Conservation (phyloP, 2,797 vertebrate genomes). For the Aldrovandia affinis region DNA sequence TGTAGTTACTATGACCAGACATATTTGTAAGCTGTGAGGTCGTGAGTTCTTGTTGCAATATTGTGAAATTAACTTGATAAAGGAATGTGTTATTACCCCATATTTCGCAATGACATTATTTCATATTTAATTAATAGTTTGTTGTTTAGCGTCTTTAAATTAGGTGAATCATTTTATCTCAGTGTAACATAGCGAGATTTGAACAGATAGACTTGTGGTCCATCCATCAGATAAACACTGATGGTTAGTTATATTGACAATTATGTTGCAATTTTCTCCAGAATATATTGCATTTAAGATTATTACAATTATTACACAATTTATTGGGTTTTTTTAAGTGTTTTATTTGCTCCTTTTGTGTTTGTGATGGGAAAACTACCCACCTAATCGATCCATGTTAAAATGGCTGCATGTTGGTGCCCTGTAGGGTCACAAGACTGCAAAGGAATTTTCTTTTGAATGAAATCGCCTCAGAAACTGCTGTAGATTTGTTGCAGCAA, state of each 20-base stretch:
- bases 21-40: slow-evolving; percentile 1
- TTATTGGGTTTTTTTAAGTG: not conserved
- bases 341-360: not conserved
- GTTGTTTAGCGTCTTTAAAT: not conserved
- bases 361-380: not conserved
- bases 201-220: too few relatives aligned
- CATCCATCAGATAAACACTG: too few relatives aligned
- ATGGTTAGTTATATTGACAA: not conserved
- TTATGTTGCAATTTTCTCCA: not conserved
- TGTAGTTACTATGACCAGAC: not conserved
- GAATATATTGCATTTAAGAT: not conserved
- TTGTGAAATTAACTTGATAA: slow-evolving; percentile 23
- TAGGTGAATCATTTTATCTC: not conserved
- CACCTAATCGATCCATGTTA: not conserved
- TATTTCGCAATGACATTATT: slow-evolving; percentile 21
- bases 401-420: not conserved
- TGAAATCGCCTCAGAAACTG: not conserved
- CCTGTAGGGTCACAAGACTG: not conserved
- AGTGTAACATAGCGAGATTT: not conserved
- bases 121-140: slow-evolving; percentile 1
- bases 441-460: not conserved
- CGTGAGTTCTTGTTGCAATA: slow-evolving; percentile 15
- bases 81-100: slow-evolving; percentile 13
- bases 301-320: too few relatives aligned
- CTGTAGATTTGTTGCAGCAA: not conserved